Conservation (phyloP, 2,888 invertebrate species). For the Cephus sareptanus region DNA sequence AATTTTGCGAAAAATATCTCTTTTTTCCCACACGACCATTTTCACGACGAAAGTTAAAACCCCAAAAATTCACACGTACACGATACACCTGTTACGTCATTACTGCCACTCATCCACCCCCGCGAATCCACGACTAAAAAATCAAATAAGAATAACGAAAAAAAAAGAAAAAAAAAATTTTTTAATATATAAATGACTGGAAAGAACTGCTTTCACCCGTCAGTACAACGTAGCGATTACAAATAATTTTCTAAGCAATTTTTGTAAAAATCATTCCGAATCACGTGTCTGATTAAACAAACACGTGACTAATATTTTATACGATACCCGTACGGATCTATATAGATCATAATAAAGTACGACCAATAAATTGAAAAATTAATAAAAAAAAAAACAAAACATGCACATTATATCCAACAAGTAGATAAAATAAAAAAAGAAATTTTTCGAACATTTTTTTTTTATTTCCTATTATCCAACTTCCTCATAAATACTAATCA, state of each 20-base stretch:
- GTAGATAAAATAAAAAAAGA: too few species aligned
- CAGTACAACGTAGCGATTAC: background rate
- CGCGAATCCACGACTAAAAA: background rate
- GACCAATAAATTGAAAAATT: background rate
- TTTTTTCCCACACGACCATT: conserved; percentile 4
- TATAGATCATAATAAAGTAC: background rate
- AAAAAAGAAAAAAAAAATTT: conserved; percentile 4
- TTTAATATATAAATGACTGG: conserved; percentile 8
- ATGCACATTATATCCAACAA: too few species aligned
- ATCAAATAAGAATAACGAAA: conserved; percentile 2
- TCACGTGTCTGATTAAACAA: background rate
- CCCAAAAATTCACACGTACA: background rate
- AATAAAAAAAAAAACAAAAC: too few species aligned
- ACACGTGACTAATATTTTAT: background rate
- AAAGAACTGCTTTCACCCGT: background rate
- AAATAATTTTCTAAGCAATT: background rate
- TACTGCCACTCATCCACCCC: background rate
- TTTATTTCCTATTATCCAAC: background rate
- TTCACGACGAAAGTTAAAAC: conserved; percentile 1
- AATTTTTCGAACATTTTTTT: background rate
- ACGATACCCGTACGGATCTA: background rate
- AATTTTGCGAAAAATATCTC: background rate
- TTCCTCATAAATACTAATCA: background rate
- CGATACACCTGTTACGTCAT: background rate
- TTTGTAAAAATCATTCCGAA: background rate